A percentile compares a stretch with the other conserved stretches of the same genome.
Conservation (phyloP, 1,140 invertebrate species). For the Drosophila ercepeae region DNA sequence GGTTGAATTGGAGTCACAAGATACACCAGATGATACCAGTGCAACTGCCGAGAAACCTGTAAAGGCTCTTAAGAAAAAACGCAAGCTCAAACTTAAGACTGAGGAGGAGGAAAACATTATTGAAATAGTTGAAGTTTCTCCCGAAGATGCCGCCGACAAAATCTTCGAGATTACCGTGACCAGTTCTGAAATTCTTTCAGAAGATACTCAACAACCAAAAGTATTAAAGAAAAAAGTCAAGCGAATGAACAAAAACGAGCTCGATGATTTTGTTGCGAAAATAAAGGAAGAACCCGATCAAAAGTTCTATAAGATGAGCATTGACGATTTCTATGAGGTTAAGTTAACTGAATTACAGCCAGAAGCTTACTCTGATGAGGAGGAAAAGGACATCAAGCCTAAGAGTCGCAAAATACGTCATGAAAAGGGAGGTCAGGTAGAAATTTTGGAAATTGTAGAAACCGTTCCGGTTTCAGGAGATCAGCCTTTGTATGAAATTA, state of each 20-base stretch:
- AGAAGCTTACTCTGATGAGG: constrained; percentile 51
- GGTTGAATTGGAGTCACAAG: constrained; percentile 54
- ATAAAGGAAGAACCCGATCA: constrained; percentile 65
- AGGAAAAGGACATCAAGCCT: constrained; percentile 37
- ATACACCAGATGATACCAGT: constrained; percentile 2
- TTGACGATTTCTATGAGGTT: constrained; percentile 70
- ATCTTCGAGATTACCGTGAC: constrained; percentile 59
- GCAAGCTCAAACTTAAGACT: constrained; percentile 82
- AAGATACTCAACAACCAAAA: constrained; percentile 51
- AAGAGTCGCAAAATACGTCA: constrained; percentile 68
- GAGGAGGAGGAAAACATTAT: constrained; percentile 80
- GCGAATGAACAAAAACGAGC: constrained; percentile 65
- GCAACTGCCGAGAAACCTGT: constrained; percentile 29
- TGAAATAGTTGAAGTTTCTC: constrained; percentile 81
- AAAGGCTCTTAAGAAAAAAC: constrained; percentile 82
- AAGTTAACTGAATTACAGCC: constrained; percentile 66
- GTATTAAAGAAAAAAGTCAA: constrained; percentile 63
- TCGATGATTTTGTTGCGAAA: constrained; percentile 67
- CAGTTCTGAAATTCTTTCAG: constrained; percentile 48
- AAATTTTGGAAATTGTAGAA: constrained; percentile 75
- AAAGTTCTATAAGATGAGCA: constrained; percentile 50
- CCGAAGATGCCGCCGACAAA: constrained; percentile 54
- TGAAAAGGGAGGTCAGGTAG: constrained; percentile 59
- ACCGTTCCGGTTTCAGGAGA: constrained; percentile 58
- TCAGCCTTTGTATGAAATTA: constrained; percentile 78